Conservation (phyloP, 2,797 vertebrate species). For the Enteromius mattozi region DNA sequence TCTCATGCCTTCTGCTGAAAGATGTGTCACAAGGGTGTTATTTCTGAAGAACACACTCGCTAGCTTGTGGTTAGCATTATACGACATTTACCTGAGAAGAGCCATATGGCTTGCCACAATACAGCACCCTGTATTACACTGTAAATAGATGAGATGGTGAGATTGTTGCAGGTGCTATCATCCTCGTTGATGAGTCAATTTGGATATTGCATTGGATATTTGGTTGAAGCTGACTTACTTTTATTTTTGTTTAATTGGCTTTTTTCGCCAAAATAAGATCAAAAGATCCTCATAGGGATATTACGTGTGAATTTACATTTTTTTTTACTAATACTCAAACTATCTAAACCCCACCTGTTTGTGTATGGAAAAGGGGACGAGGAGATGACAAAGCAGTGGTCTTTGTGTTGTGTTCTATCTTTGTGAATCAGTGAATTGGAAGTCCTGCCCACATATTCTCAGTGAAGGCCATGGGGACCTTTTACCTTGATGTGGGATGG, state of each 20-base stretch:
- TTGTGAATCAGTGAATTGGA: slow-evolving; percentile 38
- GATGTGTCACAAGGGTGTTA: not conserved
- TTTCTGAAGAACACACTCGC: slow-evolving; percentile 15
- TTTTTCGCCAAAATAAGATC: not conserved
- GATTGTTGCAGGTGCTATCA: not conserved
- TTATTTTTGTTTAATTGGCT: not conserved
- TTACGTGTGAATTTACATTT: not conserved
- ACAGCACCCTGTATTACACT: slow-evolving; percentile 8
- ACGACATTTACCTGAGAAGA: not conserved
- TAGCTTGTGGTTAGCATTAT: slow-evolving; percentile 4
- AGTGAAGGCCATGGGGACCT: slow-evolving; percentile 41
- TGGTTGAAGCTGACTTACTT: not conserved
- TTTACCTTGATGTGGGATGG: slow-evolving; percentile 54
- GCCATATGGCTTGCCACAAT: slow-evolving; percentile 30
- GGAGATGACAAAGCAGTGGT: slow-evolving; percentile 3
- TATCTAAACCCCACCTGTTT: slow-evolving; percentile 13
- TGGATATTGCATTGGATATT: not conserved
- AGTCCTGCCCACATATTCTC: slow-evolving; percentile 46
- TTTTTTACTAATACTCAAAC: not conserved
- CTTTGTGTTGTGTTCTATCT: slow-evolving; percentile 27
- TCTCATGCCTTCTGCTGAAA: slow-evolving; percentile 8
- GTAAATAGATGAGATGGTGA: slow-evolving; percentile 9
- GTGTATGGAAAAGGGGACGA: not conserved
- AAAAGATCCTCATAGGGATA: not conserved
- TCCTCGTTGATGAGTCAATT: not conserved